phyloP scores from a whole-genome alignment of 2,888 invertebrate species.

The Dolichopus griseipennis region DNA sequence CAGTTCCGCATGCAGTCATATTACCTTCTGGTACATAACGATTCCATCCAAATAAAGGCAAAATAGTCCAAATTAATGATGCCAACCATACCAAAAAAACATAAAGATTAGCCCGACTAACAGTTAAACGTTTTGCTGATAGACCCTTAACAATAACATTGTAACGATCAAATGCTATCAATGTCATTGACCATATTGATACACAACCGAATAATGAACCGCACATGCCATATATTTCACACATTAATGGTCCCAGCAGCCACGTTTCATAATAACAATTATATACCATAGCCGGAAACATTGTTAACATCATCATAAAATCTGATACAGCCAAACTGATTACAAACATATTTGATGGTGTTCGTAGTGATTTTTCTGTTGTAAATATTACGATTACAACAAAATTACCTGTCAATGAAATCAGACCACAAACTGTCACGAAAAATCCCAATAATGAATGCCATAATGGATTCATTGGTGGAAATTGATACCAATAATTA shows the following conservation, averaged over 20 bases:
- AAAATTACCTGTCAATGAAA: conserved; percentile 40
- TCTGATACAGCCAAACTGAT: conserved; percentile 60
- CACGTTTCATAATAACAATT: conserved; percentile 57
- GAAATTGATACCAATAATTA: conserved; percentile 53
- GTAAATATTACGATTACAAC: conserved; percentile 59
- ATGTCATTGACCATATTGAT: conserved; percentile 58
- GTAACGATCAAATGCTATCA: conserved; percentile 57
- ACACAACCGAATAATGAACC: conserved; percentile 58
- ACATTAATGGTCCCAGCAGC: conserved; percentile 53
- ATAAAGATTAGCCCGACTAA: conserved; percentile 45
- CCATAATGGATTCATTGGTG: conserved; percentile 52
- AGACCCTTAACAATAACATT: conserved; percentile 59
- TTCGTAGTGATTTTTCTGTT: conserved; percentile 52
- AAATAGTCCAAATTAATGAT: conserved; percentile 48
- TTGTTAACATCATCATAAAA: conserved; percentile 54
- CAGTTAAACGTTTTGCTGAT: conserved; percentile 49
- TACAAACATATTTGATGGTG: conserved; percentile 57
- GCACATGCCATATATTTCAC: conserved; percentile 54
- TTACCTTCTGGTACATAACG: conserved; percentile 56
- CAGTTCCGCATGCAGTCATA: conserved; percentile 51
- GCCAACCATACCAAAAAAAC: conserved; percentile 50
- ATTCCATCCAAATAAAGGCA: conserved; percentile 56
- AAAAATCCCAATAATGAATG: conserved; percentile 54
- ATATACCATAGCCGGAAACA: conserved; percentile 55
- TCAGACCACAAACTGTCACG: conserved; percentile 54